phyloP scores from a whole-genome alignment of 2,113 vertebrate species.

The Spea bombifrons region DNA sequence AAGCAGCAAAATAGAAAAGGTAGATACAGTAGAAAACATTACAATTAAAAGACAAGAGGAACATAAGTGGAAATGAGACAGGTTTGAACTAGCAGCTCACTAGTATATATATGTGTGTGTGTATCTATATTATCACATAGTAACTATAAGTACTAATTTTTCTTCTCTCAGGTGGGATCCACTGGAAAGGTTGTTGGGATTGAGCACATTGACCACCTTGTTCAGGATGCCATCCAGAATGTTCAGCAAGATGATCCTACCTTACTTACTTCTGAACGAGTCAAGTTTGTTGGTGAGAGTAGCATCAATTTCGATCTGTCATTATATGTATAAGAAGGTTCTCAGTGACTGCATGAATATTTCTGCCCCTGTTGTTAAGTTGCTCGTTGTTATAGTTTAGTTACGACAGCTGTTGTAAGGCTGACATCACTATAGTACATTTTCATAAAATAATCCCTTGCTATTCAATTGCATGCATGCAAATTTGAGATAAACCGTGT shows the following conservation, averaged over 20 bases:
- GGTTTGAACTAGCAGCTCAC: background rate
- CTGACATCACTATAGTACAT: no score
- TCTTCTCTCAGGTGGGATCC: constrained; percentile 66
- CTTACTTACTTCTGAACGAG: constrained; percentile 73
- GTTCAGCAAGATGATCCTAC: constrained; percentile 75
- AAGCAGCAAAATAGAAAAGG: no score
- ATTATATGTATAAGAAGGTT: background rate
- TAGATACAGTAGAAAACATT: no score
- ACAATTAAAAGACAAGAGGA: no score
- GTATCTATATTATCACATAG: background rate
- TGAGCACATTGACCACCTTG: constrained; percentile 82
- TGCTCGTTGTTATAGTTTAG: no score
- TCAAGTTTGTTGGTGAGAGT: constrained; percentile 76
- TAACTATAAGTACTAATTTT: background rate
- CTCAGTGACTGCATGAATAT: no score
- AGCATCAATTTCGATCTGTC: background rate
- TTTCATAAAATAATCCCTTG: no score
- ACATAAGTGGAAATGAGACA: no score
- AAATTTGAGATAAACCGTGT: no score
- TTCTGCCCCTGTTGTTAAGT: no score
- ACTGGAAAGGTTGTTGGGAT: constrained; percentile 81
- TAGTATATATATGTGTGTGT: background rate
- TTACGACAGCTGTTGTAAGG: no score
- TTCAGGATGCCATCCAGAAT: constrained; percentile 72
- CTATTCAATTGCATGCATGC: no score